Conservation (phyloP, 2,888 invertebrate genomes). For the Rhamphomyia laevipes region DNA sequence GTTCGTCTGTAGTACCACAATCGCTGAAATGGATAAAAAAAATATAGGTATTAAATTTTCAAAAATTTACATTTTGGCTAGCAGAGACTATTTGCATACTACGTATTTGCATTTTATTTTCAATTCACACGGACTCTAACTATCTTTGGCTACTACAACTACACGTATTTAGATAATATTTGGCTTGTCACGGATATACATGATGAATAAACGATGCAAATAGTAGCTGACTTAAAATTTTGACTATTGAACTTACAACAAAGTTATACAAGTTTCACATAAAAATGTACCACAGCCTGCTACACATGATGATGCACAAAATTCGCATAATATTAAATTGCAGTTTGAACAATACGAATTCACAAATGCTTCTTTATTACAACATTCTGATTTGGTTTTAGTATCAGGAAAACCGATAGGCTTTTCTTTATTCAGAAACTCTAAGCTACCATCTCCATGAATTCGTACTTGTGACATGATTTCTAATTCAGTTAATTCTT, state of each 20-base stretch:
- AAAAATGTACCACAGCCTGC: conserved; percentile 14
- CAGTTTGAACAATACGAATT: conserved; percentile 16
- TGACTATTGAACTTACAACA: conserved; percentile 16
- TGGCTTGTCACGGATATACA: too few relatives aligned
- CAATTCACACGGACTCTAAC: too few relatives aligned
- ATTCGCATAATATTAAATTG: conserved; percentile 18
- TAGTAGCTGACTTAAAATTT: neutral
- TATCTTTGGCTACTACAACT: too few relatives aligned
- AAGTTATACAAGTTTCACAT: conserved; percentile 16
- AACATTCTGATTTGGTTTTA: conserved; percentile 14
- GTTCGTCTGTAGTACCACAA: conserved; percentile 15
- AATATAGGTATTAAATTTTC: neutral
- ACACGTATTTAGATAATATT: too few relatives aligned
- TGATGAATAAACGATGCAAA: too few relatives aligned
- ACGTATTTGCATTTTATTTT: too few relatives aligned
- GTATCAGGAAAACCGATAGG: conserved; percentile 11
- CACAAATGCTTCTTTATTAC: conserved; percentile 16
- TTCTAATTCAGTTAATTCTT: neutral
- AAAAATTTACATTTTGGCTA: too few relatives aligned
- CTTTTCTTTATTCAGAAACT: conserved; percentile 1
- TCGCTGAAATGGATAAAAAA: conserved; percentile 8
- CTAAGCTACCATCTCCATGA: neutral
- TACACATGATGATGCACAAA: conserved; percentile 17
- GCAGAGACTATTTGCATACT: too few relatives aligned
- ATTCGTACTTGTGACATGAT: neutral